Conservation (phyloP, 1,140 invertebrate genomes). For the Pseudachorutes palmiensis region DNA sequence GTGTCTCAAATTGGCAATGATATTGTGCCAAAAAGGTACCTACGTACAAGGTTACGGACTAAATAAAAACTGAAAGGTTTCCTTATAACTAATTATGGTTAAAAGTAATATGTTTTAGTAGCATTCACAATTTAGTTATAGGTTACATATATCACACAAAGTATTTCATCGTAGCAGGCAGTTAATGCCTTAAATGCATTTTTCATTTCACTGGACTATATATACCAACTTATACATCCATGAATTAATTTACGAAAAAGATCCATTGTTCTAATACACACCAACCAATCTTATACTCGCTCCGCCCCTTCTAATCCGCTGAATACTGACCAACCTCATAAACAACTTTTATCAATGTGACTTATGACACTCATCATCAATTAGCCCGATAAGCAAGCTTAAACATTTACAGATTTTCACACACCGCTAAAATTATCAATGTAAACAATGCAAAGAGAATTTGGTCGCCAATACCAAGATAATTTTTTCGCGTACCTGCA, state of each 20-base stretch:
- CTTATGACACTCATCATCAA: too few species aligned
- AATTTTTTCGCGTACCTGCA: too few species aligned
- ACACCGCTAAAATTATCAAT: too few species aligned
- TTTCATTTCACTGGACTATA: too few species aligned
- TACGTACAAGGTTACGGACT: background rate
- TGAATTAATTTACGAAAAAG: background rate
- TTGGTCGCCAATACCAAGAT: too few species aligned
- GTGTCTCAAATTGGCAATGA: too few species aligned
- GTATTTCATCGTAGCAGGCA: background rate
- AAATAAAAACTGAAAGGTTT: too few species aligned
- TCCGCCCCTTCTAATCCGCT: background rate
- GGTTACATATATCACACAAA: slow-evolving; percentile 18
- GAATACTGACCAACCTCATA: background rate
- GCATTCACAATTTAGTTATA: slow-evolving; percentile 12
- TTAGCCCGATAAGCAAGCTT: too few species aligned
- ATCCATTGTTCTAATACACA: background rate
- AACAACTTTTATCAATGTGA: background rate
- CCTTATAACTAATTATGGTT: background rate
- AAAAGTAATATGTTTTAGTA: background rate
- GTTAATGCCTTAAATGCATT: too few species aligned
- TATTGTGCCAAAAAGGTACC: background rate
- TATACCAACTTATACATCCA: background rate
- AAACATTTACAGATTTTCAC: too few species aligned
- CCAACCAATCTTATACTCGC: background rate
- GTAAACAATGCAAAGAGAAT: too few species aligned